A percentile compares a stretch with the other conserved stretches of the same genome.
Conservation (phyloP, 2,113 vertebrate species). For the Tonatia bakeri region DNA sequence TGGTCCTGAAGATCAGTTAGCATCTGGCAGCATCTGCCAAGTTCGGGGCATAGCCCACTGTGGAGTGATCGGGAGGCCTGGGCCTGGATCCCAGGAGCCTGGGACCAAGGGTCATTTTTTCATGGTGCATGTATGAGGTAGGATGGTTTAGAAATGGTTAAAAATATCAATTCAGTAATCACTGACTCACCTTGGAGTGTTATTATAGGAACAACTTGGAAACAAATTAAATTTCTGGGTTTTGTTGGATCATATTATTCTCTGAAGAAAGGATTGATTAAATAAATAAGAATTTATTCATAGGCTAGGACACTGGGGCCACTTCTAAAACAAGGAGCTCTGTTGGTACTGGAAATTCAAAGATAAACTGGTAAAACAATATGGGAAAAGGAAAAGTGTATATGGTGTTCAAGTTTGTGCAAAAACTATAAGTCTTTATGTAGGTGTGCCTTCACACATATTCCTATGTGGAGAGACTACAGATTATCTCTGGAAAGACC, state of each 20-base stretch:
- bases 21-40: not conserved
- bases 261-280: not conserved
- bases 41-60: rapidly evolving
- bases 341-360: not conserved
- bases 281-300: not conserved
- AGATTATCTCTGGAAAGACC: not conserved
- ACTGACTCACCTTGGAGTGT: not conserved
- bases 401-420: not conserved
- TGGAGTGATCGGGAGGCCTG: not conserved
- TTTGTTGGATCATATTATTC: conserved; percentile 6
- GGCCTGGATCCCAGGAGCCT: not conserved
- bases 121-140: not conserved
- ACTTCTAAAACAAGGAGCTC: not conserved
- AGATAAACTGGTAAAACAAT: not conserved
- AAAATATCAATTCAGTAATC: not conserved
- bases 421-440: not conserved
- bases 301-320: not conserved
- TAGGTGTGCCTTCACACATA: not conserved
- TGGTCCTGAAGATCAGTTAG: not conserved
- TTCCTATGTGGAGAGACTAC: not conserved
- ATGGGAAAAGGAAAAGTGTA: not conserved
- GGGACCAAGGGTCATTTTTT: not conserved
- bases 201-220: not conserved
- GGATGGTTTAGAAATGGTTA: not conserved
- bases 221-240: not conserved